Evolutionary conservation across 2,888 invertebrate species (phyloP), one percentile per base, ranked within the genome.

Genomic region (Andrena bicolor): DNA sequence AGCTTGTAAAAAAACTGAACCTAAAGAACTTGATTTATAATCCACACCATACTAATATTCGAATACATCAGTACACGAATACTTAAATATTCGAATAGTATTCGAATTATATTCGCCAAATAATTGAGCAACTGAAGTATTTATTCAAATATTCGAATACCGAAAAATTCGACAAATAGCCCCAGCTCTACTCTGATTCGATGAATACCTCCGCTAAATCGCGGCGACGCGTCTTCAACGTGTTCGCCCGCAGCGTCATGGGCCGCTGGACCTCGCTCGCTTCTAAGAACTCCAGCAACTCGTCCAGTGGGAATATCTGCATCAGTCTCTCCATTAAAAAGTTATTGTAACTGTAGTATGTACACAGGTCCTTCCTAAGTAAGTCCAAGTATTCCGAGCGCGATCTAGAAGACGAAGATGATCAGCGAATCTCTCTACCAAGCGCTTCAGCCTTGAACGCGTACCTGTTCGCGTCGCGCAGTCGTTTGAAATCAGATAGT

Each of bases 321-420:
- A 99, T 97, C 1, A 99, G 94, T 91, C 97, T 97, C 88, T 97
- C 97, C 97, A 99, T 99, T 20, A 99, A 94, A 93, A 97, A 99
- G 75, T 97, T 97, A 94, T 99, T 99, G 93, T 99, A 99, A 92
- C 98, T 98, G 95, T 99, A 99, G 94, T 99, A 99, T 32, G 96
- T 95, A 91, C 99, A 99, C 68, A 99, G 95, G 94, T 99, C 99
- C 89, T 96, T 96, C 73, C 95, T 95, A 49, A 99, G 95, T 68
- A 98, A 95, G 0, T 96, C 96, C 20, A 97, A 93, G 92, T 99
- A 99, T 86, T 99, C 99, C 78, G 95, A 95, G 48, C 99, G 95
- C 2, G 96, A 96, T 90, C 97, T 96, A 87, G 16, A 93, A 90
- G 53, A 51, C 6, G 28, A 92, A 90, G 35, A 16, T 4, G 28